Conservation (phyloP, 2,797 vertebrate genomes). For the Discoglossus pictus region DNA sequence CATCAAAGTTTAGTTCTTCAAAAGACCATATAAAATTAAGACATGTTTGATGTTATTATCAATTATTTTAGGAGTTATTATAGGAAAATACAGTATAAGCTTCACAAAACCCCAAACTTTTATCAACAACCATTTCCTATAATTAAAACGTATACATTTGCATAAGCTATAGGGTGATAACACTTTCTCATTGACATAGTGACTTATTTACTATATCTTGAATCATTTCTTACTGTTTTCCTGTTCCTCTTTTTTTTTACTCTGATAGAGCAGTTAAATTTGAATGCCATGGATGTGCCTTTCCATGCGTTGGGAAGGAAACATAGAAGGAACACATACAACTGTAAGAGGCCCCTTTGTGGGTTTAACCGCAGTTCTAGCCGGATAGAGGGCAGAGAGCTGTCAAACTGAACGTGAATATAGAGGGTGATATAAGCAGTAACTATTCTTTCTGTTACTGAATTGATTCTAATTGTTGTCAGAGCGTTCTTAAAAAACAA, state of each 20-base stretch:
- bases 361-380: neutral
- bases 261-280: neutral
- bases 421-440: neutral
- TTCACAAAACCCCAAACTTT: no score
- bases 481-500: no score
- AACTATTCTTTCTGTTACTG: conserved; percentile 3
- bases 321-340: conserved; percentile 8
- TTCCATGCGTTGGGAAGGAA: conserved; percentile 2
- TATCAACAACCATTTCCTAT: no score
- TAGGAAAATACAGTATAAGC: no score
- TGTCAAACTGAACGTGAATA: neutral
- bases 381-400: conserved; percentile 6
- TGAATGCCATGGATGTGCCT: conserved; percentile 17
- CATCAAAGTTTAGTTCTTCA: no score
- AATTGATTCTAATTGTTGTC: neutral
- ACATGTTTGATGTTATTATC: no score
- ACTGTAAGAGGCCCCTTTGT: conserved; percentile 26
- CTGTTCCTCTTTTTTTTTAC: no score
- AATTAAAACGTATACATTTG: no score
- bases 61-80: no score
- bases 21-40: no score
- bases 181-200: conserved; percentile 8
- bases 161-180: no score
- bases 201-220: no score
- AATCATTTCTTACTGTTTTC: conserved; percentile 3